These are phyloP conservation scores for Xenopus laevis DNA, from an alignment of 2,113 vertebrate genomes.

Conservation along the genomic window DNA sequence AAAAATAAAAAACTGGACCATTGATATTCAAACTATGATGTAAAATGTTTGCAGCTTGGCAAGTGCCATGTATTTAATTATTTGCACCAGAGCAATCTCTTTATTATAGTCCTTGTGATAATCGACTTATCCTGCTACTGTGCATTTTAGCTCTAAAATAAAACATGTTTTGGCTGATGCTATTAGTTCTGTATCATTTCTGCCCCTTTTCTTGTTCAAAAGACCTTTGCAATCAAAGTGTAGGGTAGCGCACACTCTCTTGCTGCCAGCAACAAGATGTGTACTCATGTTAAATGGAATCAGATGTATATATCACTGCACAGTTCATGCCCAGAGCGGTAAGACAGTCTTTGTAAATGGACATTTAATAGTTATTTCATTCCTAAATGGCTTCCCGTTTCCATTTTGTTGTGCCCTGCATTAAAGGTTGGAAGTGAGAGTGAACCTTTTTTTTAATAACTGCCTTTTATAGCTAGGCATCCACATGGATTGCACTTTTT, in stretches of 20 bases:
- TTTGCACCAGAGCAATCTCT: neutral
- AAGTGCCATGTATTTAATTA: too few relatives aligned
- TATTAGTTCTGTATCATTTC: constrained; percentile 14
- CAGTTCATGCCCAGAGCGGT: constrained; percentile 1
- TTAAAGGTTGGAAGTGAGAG: neutral
- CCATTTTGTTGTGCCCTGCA: neutral
- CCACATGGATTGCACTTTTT: too few relatives aligned
- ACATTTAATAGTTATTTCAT: constrained; percentile 2
- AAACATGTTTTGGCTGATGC: constrained; percentile 8
- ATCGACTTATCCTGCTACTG: constrained; percentile 23
- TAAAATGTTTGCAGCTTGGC: too few relatives aligned
- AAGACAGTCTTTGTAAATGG: constrained; percentile 13
- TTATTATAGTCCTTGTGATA: constrained; percentile 24
- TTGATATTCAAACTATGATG: too few relatives aligned
- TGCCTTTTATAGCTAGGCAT: too few relatives aligned
- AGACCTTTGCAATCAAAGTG: too few relatives aligned
- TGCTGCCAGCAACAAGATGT: too few relatives aligned
- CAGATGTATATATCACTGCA: too few relatives aligned
- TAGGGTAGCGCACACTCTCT: too few relatives aligned
- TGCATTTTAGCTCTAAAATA: constrained; percentile 9
- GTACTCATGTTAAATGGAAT: constrained; percentile 1
- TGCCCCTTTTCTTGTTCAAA: neutral
- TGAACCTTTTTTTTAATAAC: too few relatives aligned
- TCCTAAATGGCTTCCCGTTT: neutral
- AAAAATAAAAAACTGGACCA: too few relatives aligned